A percentile compares a stretch with the other conserved stretches of the same genome.
Evolutionary conservation across 1,140 invertebrate genomes (phyloP).

Genomic region (Calliphora vicina): DNA sequence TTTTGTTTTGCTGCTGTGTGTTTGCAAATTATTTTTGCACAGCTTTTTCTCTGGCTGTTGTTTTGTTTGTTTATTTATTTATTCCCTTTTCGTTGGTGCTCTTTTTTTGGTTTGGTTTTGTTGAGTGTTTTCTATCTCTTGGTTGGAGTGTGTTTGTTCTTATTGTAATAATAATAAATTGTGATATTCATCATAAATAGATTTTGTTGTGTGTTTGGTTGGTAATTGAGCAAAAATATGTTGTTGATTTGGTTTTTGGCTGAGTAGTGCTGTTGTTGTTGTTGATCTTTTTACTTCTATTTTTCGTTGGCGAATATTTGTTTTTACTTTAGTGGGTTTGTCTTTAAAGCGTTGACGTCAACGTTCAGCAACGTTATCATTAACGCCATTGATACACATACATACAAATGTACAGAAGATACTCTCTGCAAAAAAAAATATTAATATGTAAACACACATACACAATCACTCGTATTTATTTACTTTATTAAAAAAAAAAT

Average conservation of each 20-base stretch:
- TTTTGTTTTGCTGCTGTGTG: background rate
- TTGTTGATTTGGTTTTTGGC: background rate
- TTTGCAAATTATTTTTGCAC: background rate
- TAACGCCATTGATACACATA: slow-evolving; percentile 17
- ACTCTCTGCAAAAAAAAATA: background rate
- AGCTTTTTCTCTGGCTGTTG: no score
- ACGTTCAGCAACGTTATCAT: slow-evolving; percentile 8
- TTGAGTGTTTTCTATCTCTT: background rate
- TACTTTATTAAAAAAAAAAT: background rate
- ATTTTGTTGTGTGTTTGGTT: background rate
- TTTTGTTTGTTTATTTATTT: no score
- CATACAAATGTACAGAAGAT: no score
- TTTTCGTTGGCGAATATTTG: slow-evolving; percentile 37
- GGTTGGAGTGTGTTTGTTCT: background rate
- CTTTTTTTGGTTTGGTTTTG: no score
- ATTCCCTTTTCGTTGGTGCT: no score
- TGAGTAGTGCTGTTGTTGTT: background rate
- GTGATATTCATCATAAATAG: background rate
- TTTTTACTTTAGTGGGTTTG: slow-evolving; percentile 40
- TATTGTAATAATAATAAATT: background rate
- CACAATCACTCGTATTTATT: background rate
- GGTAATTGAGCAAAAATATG: background rate
- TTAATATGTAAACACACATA: no score
- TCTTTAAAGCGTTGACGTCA: background rate
- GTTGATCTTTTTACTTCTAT: background rate